These are phyloP conservation scores for Perdita meconis DNA, from an alignment of 2,888 invertebrate species.

Conservation along the genomic window DNA sequence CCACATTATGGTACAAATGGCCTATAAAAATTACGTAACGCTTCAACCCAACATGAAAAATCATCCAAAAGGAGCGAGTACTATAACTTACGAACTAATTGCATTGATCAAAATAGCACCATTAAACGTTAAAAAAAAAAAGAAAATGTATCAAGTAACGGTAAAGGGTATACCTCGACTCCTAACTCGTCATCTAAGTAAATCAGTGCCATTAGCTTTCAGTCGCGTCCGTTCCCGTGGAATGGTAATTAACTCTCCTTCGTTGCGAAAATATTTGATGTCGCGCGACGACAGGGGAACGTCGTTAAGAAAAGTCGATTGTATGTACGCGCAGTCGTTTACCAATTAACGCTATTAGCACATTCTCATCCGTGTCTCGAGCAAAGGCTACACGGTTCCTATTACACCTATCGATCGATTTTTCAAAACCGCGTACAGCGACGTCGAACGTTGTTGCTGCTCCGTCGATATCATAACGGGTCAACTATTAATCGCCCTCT, in stretches of 20 bases:
- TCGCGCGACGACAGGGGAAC: background rate
- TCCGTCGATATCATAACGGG: conserved; percentile 22
- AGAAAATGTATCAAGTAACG: conserved; percentile 4
- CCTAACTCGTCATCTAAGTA: background rate
- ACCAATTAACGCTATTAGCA: background rate
- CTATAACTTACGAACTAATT: conserved; percentile 40
- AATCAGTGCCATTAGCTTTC: background rate
- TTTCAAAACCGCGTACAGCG: background rate
- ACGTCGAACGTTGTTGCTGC: background rate
- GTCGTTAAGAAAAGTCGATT: background rate
- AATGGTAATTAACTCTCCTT: background rate
- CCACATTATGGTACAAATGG: conserved; percentile 24
- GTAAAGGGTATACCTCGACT: background rate
- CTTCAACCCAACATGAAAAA: background rate
- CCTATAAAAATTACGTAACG: conserved; percentile 38
- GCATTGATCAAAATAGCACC: conserved; percentile 48
- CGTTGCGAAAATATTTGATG: too few species aligned
- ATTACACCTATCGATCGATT: background rate
- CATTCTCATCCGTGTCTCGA: background rate
- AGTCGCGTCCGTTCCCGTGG: background rate
- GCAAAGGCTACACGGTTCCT: background rate
- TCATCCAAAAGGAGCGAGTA: background rate
- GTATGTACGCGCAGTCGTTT: background rate
- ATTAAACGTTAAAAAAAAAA: background rate
- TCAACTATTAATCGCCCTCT: conserved; percentile 19